phyloP scores from a whole-genome alignment of 2,113 vertebrate species.

The Myxocyprinus asiaticus region DNA sequence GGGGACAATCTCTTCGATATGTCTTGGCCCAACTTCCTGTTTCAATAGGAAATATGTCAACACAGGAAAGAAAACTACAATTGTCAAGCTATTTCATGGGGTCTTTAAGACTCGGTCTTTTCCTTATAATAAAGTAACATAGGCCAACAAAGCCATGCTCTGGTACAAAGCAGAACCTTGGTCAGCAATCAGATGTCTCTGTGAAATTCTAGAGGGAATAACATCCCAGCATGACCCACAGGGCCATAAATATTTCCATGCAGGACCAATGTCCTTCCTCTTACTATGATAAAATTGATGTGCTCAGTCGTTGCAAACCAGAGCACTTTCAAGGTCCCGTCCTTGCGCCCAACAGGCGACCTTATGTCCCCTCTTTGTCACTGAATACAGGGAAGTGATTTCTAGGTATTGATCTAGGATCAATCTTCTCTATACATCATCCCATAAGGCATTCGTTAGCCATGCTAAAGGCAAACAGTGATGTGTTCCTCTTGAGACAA shows the following conservation, averaged over 20 bases:
- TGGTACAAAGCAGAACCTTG: constrained; percentile 13
- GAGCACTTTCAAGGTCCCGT: constrained; percentile 61
- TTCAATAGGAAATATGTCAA: neutral
- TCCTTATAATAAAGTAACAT: neutral
- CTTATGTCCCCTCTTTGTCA: constrained; percentile 45
- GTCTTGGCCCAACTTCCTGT: neutral
- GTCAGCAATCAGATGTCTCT: constrained; percentile 29
- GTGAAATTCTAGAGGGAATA: constrained; percentile 24
- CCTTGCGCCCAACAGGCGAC: constrained; percentile 57
- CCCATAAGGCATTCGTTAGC: constrained; percentile 24
- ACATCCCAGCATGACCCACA: neutral
- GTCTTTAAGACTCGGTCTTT: neutral
- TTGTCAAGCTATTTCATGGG: neutral
- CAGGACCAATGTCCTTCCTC: constrained; percentile 42
- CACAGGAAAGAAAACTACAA: neutral
- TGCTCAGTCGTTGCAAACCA: constrained; percentile 53
- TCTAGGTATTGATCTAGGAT: constrained; percentile 63
- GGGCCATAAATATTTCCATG: constrained; percentile 16
- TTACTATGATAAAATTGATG: constrained; percentile 47
- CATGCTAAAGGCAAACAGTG: neutral
- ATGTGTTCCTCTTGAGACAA: constrained; percentile 27
- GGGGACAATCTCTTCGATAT: neutral
- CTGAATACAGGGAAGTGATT: constrained; percentile 54
- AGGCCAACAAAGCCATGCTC: neutral
- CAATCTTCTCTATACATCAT: constrained; percentile 14